Base-by-base conservation (phyloP, 2,113 vertebrate species). In the Sinocyclocheilus anshuiensis region DNA sequence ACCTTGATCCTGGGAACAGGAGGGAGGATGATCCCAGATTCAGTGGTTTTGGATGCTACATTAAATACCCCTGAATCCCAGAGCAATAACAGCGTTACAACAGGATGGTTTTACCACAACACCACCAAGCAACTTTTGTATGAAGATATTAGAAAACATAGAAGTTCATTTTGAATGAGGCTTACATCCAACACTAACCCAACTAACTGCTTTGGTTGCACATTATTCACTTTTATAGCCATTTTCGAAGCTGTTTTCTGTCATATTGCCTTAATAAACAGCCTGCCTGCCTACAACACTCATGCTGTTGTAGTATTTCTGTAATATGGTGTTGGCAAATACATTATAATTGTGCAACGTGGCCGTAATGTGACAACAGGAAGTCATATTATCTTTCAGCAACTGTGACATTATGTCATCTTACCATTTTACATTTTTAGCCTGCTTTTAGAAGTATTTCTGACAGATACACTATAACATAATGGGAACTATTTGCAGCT, bases 31-130 rank as follows among this genome's bases (percentile, higher is more conserved):
- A 82, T 71, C 80, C 42, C 18, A 11, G 39, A 61, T 1, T 57
- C 12, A 63, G 33, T 63, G 3, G 77, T 61, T 80, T 80, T 45
- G 59, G 22, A 26, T 29, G 63, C 63, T 71, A 12, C 42, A 33
- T 53, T 24, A 81, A 7, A 81, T 48, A 48, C 80, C 16, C 45
- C 11, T 50, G 4, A 82, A 82, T 67, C 80, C 80, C 24, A 53
- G 16, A 69, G 24, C 42, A 69, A 69, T 50, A 63, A 63, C n/a
- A 63, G 57, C 22, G 6, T 65, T 65, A 8, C 6, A 39, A 7
- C 59, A 48, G 4, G 39, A 65, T 26, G 59, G 13, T 26, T 81
- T 81, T 45, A 63, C 29, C 59, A 63, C 57, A 79, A n/a, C 77
- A 79, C 4, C 77, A 13, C 22, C 22, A 36, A 24, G 12, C 39